Evolutionary conservation across 2,113 vertebrate genomes (phyloP), one percentile per base, ranked within the genome.

Genomic region (Triplophysa siluroides): DNA sequence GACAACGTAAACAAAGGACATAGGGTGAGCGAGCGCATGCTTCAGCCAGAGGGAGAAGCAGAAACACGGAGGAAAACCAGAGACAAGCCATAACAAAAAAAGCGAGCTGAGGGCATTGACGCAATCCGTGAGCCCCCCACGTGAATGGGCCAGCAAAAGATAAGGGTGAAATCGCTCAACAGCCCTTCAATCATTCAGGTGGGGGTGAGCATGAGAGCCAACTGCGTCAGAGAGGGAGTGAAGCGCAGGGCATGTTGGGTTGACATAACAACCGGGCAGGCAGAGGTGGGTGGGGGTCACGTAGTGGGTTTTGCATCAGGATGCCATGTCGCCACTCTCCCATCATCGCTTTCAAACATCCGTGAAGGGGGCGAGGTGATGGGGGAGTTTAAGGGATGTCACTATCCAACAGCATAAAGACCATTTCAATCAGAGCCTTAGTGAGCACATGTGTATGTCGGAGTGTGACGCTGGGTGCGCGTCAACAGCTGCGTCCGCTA

Each of bases 41-140:
- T 61, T 61, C 16, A 60, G n/a, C 41, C n/a, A 63, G 21, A 8
- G 1, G 11, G 45, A 65, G 61, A 52, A 50, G 19, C 23, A 23
- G 24, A 77, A 18, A 76, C 52, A 52, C 16, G 4, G 45, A 77
- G 62, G 52, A 11, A 76, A 60, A 63, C 60, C 62, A 78, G 66
- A 77, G 74, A 77, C 74, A 77, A 79, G 67, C 60, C 41, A 45
- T 24, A 67, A 72, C 67, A 79, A 79, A 79, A 29, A 69, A 79
- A 71, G 56, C 26, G 19, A 52, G 67, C 56, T 38, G 66, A 50
- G 78, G 78, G 78, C 68, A 63, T 79, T 79, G 78, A 79, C 78
- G 78, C 78, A 79, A 77, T 65, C n/a, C 19, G 7, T 18, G 12
- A 62, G 41, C 67, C 56, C 66, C 58, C 41, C 9, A 71, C 56